phyloP scores from a whole-genome alignment of 2,888 invertebrate genomes.

The Zele albiditarsus region DNA sequence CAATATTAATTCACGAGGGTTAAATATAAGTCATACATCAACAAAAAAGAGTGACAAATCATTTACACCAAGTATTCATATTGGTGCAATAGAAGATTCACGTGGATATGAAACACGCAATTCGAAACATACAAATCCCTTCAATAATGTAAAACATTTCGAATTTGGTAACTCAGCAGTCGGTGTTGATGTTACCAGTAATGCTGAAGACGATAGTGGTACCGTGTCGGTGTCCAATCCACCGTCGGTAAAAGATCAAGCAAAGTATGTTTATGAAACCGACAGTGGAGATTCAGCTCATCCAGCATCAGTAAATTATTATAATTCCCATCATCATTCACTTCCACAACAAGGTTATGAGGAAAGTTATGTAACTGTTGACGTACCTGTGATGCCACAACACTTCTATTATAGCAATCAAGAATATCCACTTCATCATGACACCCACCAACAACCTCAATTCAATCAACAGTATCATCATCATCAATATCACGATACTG shows the following conservation, averaged over 20 bases:
- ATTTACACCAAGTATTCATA: constrained; percentile 61
- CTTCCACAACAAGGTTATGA: constrained; percentile 13
- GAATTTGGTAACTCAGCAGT: constrained; percentile 53
- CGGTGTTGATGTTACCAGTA: constrained; percentile 22
- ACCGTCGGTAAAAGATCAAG: constrained; percentile 30
- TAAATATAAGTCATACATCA: constrained; percentile 11
- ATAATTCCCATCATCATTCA: not conserved
- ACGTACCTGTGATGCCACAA: not conserved
- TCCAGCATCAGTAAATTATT: constrained; percentile 32
- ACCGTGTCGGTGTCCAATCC: constrained; percentile 40
- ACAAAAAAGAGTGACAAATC: constrained; percentile 10
- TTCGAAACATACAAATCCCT: constrained; percentile 37
- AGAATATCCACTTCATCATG: not conserved
- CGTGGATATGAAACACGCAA: constrained; percentile 39
- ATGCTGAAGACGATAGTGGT: not conserved
- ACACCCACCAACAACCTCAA: not conserved
- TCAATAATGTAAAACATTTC: constrained; percentile 56
- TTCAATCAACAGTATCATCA: not conserved
- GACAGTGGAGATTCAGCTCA: constrained; percentile 48
- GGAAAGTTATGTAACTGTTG: constrained; percentile 17
- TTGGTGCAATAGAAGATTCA: constrained; percentile 58
- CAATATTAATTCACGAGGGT: not conserved
- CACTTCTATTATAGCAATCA: not conserved
- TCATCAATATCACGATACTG: constrained; percentile 13
- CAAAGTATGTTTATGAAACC: constrained; percentile 56